These are phyloP conservation scores for Melipona beecheii DNA, from an alignment of 2,888 invertebrate species.

Conservation along the genomic window DNA sequence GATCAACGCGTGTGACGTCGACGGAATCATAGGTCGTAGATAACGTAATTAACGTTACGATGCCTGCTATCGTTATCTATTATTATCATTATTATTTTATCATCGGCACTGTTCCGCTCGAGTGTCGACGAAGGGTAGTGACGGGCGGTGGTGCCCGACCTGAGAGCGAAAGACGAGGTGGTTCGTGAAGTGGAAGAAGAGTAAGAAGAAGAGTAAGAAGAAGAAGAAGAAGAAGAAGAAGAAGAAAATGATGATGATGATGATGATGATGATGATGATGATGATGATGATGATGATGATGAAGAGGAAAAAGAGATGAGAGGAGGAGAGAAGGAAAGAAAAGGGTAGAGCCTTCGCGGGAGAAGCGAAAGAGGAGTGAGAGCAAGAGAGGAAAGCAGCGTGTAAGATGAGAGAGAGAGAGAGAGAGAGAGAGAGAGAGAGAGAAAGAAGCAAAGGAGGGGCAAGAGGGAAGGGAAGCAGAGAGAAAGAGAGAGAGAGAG, in stretches of 20 bases:
- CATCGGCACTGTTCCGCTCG: constrained; percentile 65
- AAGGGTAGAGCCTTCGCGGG: constrained; percentile 28
- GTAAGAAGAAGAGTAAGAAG: constrained; percentile 16
- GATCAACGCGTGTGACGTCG: not conserved
- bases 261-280: no score
- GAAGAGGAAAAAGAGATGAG: constrained; percentile 27
- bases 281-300: constrained; percentile 12
- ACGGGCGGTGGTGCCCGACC: constrained; percentile 61
- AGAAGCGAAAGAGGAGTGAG: constrained; percentile 29
- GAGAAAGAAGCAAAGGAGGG: constrained; percentile 11
- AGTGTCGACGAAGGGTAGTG: constrained; percentile 62
- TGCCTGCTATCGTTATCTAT: not conserved
- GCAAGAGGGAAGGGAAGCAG: constrained; percentile 9
- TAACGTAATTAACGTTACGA: not conserved
- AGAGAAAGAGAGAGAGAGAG: constrained; percentile 27
- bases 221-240: constrained; percentile 36
- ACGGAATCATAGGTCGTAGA: not conserved
- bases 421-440: constrained; percentile 1
- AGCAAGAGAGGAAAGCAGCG: not conserved
- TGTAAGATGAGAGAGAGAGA: not conserved
- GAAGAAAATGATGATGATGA: constrained; percentile 6
- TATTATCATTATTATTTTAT: constrained; percentile 72
- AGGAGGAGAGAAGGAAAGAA: constrained; percentile 38
- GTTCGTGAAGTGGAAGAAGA: constrained; percentile 30
- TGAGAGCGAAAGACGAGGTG: constrained; percentile 13